Evolutionary conservation across 2,113 vertebrate species (phyloP).

Genomic region (Rynchops niger): DNA sequence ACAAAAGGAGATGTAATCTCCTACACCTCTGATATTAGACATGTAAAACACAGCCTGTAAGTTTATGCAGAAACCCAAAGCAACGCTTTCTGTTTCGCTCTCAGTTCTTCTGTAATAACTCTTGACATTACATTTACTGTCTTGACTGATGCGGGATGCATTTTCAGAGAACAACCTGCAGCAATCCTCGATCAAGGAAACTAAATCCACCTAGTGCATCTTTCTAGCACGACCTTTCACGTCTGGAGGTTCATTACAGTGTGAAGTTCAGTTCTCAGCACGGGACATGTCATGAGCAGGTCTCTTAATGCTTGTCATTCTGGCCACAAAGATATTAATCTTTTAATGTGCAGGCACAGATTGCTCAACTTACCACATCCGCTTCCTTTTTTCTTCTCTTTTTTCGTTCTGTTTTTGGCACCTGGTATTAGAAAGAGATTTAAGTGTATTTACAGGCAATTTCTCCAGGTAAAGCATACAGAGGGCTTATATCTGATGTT

Average conservation of each 20-base stretch:
- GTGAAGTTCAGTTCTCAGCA: not conserved
- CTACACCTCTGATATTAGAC: not conserved
- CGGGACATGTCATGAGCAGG: rapidly evolving
- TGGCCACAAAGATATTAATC: not conserved
- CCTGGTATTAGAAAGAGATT: conserved; percentile 53
- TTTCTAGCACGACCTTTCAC: not conserved
- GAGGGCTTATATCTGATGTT: not conserved
- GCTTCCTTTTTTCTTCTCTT: conserved; percentile 96
- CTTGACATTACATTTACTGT: not conserved
- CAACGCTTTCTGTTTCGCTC: not conserved
- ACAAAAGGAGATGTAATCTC: not conserved
- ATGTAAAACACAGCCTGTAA: not conserved
- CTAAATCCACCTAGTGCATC: rapidly evolving
- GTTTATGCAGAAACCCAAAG: not conserved
- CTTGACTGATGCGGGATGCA: rapidly evolving
- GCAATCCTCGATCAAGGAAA: not conserved
- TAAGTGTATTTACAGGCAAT: not conserved
- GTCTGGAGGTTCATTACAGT: rapidly evolving
- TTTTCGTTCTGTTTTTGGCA: conserved; percentile 90
- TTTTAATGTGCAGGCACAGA: not conserved
- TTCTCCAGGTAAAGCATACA: not conserved
- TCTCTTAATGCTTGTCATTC: not conserved
- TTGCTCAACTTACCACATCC: conserved; percentile 85
- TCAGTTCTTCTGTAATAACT: not conserved
- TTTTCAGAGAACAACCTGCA: not conserved